These are phyloP conservation scores for Hydropsyche tenuis DNA, from an alignment of 1,140 invertebrate genomes.

Conservation along the genomic window DNA sequence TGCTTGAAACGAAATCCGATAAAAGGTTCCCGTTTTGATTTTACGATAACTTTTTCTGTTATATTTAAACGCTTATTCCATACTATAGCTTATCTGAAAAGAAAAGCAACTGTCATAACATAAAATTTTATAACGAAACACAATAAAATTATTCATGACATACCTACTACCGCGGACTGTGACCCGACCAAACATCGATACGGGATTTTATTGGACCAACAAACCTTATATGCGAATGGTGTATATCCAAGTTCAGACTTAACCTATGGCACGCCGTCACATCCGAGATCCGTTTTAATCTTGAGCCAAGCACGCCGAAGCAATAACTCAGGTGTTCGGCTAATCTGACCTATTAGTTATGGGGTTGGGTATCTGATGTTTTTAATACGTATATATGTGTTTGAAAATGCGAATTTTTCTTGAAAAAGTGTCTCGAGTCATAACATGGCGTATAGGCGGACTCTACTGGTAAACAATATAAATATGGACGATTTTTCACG, in stretches of 20 bases:
- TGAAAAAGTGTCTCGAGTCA: not conserved
- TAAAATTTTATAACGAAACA: slow-evolving; percentile 7
- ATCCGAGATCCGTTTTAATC: slow-evolving; percentile 16
- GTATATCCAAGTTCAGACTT: not conserved
- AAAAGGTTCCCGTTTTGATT: not conserved
- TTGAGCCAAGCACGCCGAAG: slow-evolving; percentile 17
- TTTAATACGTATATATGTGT: slow-evolving; percentile 4
- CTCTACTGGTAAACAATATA: slow-evolving; percentile 14
- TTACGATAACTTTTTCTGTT: slow-evolving; percentile 3
- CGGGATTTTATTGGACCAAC: too few relatives aligned
- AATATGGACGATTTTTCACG: slow-evolving; percentile 26
- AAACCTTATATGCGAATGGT: not conserved
- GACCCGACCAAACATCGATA: too few relatives aligned
- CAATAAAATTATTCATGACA: too few relatives aligned
- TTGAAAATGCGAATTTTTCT: not conserved
- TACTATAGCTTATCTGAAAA: not conserved
- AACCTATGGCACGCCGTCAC: slow-evolving; percentile 19
- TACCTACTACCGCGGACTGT: too few relatives aligned
- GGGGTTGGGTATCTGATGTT: not conserved
- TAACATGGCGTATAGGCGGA: not conserved
- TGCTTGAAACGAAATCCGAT: slow-evolving; percentile 1
- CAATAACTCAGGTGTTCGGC: slow-evolving; percentile 25
- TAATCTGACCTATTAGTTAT: slow-evolving; percentile 26
- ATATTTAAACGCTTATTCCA: not conserved
- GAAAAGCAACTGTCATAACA: not conserved